Evolutionary conservation across 1,140 invertebrate species (phyloP).

Genomic region (Dendroctonus valens): DNA sequence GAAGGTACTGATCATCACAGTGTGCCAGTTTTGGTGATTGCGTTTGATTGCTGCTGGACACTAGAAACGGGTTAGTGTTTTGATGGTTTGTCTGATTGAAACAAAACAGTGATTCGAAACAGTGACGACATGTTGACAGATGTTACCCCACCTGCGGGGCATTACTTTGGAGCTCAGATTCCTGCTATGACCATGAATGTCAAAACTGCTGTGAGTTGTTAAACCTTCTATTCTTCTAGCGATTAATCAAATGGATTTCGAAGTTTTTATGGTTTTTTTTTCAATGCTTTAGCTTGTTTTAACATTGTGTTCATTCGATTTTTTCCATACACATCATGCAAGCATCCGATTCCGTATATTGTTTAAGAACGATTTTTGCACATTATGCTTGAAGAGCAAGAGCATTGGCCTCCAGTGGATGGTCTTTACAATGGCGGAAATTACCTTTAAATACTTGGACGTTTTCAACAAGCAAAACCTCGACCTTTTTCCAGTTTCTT

Average conservation of each 20-base stretch:
- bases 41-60: slow-evolving; percentile 32
- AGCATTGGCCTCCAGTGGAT: too few species aligned
- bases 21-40: slow-evolving; percentile 32
- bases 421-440: too few species aligned
- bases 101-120: neutral
- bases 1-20: slow-evolving; percentile 41
- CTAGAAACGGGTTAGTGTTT: slow-evolving; percentile 30
- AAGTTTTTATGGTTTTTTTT: too few species aligned
- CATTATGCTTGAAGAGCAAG: too few species aligned
- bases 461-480: too few species aligned
- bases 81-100: slow-evolving; percentile 22
- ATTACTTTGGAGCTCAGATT: slow-evolving; percentile 58
- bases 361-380: too few species aligned
- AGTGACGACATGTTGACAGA: slow-evolving; percentile 54
- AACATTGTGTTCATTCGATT: too few species aligned
- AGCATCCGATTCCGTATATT: too few species aligned
- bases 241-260: neutral
- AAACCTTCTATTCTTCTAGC: neutral
- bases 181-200: slow-evolving; percentile 59
- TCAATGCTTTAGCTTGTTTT: too few species aligned
- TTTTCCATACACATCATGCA: too few species aligned
- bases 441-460: too few species aligned
- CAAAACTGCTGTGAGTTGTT: slow-evolving; percentile 49
- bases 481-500: too few species aligned
- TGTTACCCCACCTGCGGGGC: slow-evolving; percentile 58